Evolutionary conservation across 30 jellyfish, hydroid and myxozoan species (phyloP).

Genomic region (Aurelia aurita): DNA sequence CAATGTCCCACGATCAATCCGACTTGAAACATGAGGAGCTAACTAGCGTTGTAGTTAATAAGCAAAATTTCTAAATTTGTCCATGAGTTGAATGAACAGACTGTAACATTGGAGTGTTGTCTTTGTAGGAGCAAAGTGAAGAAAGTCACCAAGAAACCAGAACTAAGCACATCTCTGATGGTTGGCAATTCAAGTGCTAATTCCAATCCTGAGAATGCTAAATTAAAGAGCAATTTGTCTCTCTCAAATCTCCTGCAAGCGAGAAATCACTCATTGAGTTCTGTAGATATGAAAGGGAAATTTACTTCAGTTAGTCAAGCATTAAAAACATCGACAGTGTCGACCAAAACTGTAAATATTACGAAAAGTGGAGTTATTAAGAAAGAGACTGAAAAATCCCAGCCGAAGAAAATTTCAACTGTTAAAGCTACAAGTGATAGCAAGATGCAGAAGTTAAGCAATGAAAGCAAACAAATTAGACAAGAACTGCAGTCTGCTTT

Average conservation of each 20-base stretch:
- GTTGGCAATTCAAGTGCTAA: neutral
- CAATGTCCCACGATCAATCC: no score
- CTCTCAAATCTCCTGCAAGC: slow-evolving; percentile 6
- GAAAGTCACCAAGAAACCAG: slow-evolving; percentile 45
- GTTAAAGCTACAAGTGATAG: neutral
- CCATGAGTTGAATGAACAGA: no score
- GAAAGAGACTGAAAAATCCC: neutral
- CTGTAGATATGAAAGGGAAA: neutral
- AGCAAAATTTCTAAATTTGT: no score
- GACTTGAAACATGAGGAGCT: no score
- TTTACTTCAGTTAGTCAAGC: neutral
- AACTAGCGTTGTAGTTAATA: no score
- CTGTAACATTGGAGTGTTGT: neutral
- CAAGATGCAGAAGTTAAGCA: neutral
- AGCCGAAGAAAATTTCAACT: neutral
- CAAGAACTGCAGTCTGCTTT: neutral
- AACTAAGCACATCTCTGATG: neutral
- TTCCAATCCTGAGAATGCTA: slow-evolving; percentile 11
- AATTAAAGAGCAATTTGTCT: slow-evolving; percentile 9
- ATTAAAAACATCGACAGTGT: neutral
- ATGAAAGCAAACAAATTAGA: neutral
- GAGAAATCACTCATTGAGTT: neutral
- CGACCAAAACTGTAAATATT: neutral
- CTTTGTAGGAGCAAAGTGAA: slow-evolving; percentile 40
- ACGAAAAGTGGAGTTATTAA: neutral